Percentiles rank a stretch among this genome's conserved stretches.
Conservation (phyloP, 2,113 vertebrate species). For the Lepus americanus region DNA sequence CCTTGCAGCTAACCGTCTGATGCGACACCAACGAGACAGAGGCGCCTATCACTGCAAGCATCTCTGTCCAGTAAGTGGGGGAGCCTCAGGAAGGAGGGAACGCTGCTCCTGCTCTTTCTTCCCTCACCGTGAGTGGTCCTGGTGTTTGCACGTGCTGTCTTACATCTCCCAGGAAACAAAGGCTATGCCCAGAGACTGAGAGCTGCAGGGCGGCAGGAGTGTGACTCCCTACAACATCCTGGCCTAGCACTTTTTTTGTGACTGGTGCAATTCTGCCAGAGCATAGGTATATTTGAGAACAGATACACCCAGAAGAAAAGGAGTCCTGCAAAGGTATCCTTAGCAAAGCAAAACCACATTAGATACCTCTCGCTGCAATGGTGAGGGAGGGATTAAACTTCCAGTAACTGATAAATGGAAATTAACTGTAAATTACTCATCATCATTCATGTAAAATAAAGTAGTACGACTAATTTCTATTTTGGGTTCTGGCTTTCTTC, state of each 20-base stretch:
- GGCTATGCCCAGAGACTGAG: not conserved
- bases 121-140: not conserved
- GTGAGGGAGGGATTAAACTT: not conserved
- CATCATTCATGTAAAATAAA: constrained; percentile 14
- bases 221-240: not conserved
- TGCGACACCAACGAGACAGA: not conserved
- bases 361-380: not conserved
- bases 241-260: not conserved
- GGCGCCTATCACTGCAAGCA: not conserved
- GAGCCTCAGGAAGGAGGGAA: not conserved
- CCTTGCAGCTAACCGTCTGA: not conserved
- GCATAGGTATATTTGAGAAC: not conserved
- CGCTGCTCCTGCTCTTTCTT: not conserved
- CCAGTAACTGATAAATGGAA: not conserved
- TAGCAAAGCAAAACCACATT: not conserved
- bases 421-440: not conserved
- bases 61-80: not conserved
- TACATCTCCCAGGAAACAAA: not conserved
- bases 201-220: not conserved
- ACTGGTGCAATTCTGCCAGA: not conserved
- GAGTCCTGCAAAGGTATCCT: not conserved
- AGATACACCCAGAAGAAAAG: not conserved
- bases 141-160: not conserved
- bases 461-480: not conserved
- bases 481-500: not conserved